Conservation (phyloP, 2,888 invertebrate genomes). For the Lycia hirtaria region DNA sequence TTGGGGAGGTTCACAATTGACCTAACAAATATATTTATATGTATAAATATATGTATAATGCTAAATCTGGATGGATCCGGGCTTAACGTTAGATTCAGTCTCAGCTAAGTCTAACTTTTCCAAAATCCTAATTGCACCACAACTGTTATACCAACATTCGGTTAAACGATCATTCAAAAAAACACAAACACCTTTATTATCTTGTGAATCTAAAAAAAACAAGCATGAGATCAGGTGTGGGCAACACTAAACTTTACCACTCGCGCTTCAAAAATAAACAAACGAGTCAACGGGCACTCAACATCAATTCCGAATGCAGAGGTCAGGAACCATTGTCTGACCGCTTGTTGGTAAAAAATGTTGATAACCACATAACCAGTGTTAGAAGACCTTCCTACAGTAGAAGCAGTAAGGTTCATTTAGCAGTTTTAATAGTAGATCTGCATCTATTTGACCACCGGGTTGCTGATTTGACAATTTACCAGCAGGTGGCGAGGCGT, state of each 20-base stretch:
- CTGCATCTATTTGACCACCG: too few species aligned
- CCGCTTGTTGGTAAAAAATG: conserved; percentile 46
- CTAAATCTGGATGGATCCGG: too few species aligned
- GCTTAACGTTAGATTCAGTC: neutral
- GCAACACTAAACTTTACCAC: conserved; percentile 28
- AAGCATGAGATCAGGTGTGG: conserved; percentile 35
- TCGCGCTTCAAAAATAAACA: conserved; percentile 60
- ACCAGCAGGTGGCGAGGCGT: too few species aligned
- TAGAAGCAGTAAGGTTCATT: conserved; percentile 7
- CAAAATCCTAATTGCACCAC: neutral
- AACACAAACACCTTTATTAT: conserved; percentile 26
- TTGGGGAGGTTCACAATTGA: neutral
- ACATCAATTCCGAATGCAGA: conserved; percentile 57
- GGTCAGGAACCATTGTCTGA: conserved; percentile 72
- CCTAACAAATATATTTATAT: too few species aligned
- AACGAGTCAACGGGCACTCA: conserved; percentile 64
- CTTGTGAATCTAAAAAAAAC: conserved; percentile 34
- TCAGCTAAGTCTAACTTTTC: neutral
- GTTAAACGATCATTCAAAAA: conserved; percentile 20
- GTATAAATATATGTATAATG: too few species aligned
- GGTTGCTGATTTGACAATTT: too few species aligned
- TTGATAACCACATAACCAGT: conserved; percentile 43
- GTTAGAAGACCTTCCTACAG: conserved; percentile 45
- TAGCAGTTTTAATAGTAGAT: too few species aligned
- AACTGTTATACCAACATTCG: neutral